phyloP scores from a whole-genome alignment of 2,797 vertebrate species.

The Ataeniobius toweri region DNA sequence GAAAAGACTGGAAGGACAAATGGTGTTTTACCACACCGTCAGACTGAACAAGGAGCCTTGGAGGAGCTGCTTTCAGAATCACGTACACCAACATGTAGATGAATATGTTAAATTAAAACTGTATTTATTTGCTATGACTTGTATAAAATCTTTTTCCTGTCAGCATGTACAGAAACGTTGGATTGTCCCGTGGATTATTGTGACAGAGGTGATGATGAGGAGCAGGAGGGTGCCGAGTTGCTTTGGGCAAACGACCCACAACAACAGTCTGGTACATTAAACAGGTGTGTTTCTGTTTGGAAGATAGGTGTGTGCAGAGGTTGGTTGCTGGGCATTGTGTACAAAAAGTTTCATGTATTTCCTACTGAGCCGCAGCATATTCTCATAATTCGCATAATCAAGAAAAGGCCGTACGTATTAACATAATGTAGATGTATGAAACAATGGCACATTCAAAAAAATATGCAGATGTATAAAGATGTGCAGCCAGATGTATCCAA shows the following conservation, averaged over 20 bases:
- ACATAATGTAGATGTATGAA: background rate
- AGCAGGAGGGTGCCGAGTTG: constrained; percentile 24
- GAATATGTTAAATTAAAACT: background rate
- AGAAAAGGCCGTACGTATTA: background rate
- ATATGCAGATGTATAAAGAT: background rate
- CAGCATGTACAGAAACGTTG: constrained; percentile 39
- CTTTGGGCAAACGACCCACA: background rate
- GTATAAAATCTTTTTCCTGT: background rate
- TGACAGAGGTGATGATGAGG: constrained; percentile 8
- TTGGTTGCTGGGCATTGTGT: too few relatives aligned
- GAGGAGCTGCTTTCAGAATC: constrained; percentile 3
- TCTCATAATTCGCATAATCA: background rate
- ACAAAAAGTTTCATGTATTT: background rate
- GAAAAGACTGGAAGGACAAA: background rate
- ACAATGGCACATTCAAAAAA: background rate
- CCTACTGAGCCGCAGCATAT: too few relatives aligned
- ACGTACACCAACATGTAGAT: background rate
- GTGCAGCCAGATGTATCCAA: background rate
- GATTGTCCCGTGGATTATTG: background rate
- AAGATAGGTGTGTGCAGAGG: background rate
- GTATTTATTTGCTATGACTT: too few relatives aligned
- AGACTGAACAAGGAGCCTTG: constrained; percentile 4
- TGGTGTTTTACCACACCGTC: background rate
- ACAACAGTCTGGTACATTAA: constrained; percentile 57
- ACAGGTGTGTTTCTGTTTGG: constrained; percentile 60